These are phyloP conservation scores for Mellilla xanthometata DNA, from an alignment of 2,888 invertebrate species.

Conservation along the genomic window DNA sequence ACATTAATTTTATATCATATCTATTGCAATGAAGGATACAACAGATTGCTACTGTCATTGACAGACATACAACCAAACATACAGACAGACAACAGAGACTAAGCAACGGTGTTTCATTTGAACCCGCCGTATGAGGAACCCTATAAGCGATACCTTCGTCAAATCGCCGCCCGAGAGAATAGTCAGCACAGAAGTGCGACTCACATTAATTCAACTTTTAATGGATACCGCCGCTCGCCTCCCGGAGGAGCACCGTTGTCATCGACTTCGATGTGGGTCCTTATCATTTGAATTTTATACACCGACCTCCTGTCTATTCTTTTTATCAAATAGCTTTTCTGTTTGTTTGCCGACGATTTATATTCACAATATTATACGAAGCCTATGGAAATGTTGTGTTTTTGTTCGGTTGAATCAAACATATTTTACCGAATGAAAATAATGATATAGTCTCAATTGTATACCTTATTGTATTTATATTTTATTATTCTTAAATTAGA, in stretches of 20 bases:
- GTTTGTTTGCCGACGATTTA: conserved; percentile 19
- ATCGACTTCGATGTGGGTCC: conserved; percentile 53
- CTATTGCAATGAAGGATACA: too few relatives aligned
- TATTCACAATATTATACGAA: conserved; percentile 14
- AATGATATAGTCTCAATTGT: too few relatives aligned
- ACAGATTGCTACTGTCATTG: too few relatives aligned
- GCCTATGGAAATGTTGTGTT: conserved; percentile 12
- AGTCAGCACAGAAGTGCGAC: conserved; percentile 45
- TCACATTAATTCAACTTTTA: conserved; percentile 68
- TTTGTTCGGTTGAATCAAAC: conserved; percentile 1
- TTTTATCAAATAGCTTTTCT: conserved; percentile 37
- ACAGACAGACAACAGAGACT: too few relatives aligned
- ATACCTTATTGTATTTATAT: too few relatives aligned
- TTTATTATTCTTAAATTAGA: too few relatives aligned
- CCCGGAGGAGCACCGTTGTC: conserved; percentile 55
- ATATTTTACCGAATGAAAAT: too few relatives aligned
- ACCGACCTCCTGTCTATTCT: conserved; percentile 21
- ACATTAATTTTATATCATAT: too few relatives aligned
- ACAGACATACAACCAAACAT: too few relatives aligned
- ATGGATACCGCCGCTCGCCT: conserved; percentile 50
- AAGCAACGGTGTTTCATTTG: too few relatives aligned
- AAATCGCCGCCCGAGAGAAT: conserved; percentile 41
- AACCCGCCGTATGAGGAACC: too few relatives aligned
- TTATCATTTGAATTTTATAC: conserved; percentile 58
- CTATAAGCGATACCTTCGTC: conserved; percentile 50